Evolutionary conservation across 2,113 vertebrate species (phyloP).

Genomic region (Micronisus gabar): DNA sequence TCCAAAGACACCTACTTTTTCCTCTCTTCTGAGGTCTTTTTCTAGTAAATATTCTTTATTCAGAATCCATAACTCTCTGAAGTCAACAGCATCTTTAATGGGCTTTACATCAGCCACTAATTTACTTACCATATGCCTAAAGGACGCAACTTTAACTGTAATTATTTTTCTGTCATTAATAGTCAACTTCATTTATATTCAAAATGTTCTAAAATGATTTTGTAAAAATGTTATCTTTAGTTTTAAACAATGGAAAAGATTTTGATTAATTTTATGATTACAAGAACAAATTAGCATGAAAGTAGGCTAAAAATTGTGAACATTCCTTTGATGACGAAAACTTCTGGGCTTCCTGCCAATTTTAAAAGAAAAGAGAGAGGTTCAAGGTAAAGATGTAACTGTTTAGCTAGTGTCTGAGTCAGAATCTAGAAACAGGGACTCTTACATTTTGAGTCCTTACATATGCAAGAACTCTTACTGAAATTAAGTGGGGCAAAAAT

Average conservation of each 20-base stretch:
- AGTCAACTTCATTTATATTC: not conserved
- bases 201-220: not conserved
- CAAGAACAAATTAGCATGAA: slow-evolving; percentile 24
- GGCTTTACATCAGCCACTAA: not conserved
- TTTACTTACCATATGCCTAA: not conserved
- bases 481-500: not conserved
- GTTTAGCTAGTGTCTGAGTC: not conserved
- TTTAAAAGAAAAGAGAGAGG: not conserved
- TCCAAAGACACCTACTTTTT: not conserved
- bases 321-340: slow-evolving; percentile 28
- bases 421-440: not conserved
- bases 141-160: not conserved
- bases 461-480: not conserved
- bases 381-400: not conserved
- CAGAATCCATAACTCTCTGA: not conserved
- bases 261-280: slow-evolving; percentile 45
- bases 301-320: slow-evolving; percentile 40
- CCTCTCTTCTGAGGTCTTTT: not conserved
- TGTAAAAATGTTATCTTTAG: not conserved
- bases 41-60: not conserved
- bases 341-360: slow-evolving; percentile 5
- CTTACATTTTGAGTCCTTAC: not conserved
- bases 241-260: slow-evolving; percentile 15
- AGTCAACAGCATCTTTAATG: not conserved
- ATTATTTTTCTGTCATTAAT: slow-evolving; percentile 36